A percentile compares a stretch with the other conserved stretches of the same genome.
Conservation (phyloP, 2,113 vertebrate genomes). For the Lota lota region DNA sequence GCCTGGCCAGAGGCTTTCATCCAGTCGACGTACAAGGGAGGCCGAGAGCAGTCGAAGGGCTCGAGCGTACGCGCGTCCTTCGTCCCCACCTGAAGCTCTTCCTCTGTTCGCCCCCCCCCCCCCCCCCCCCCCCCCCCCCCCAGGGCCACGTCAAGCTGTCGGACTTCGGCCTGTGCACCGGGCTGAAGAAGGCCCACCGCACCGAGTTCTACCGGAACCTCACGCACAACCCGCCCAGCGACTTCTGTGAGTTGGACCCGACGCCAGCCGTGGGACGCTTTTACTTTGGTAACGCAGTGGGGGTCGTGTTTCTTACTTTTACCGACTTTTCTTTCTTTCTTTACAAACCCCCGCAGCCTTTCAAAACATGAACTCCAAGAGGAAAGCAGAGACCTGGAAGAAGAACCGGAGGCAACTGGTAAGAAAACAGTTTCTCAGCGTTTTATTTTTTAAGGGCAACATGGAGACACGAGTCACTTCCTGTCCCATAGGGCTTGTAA, state of each 20-base stretch:
- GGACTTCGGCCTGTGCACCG: constrained; percentile 96
- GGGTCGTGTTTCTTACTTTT: no score
- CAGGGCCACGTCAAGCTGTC: constrained; percentile 98
- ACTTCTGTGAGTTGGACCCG: constrained; percentile 87
- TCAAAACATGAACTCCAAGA: constrained; percentile 99
- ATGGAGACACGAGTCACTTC: no score
- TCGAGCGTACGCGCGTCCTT: no score
- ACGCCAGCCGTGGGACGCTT: neutral
- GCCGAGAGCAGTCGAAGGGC: no score
- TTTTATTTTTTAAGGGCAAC: neutral
- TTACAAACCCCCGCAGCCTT: constrained; percentile 78
- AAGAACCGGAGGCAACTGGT: constrained; percentile 97
- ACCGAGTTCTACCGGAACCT: constrained; percentile 98
- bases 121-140: neutral
- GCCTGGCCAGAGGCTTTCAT: constrained; percentile 51
- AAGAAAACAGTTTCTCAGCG: constrained; percentile 32
- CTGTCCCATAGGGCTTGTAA: no score
- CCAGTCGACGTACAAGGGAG: no score
- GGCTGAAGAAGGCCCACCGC: constrained; percentile 96
- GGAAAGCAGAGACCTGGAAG: constrained; percentile 99
- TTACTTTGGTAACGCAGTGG: neutral
- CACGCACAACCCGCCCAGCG: constrained; percentile 93
- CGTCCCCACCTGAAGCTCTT: neutral
- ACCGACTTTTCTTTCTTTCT: neutral
- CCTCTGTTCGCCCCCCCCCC: no score